Base-by-base conservation (phyloP, 2,888 invertebrate species). In the Nycteola revayana region DNA sequence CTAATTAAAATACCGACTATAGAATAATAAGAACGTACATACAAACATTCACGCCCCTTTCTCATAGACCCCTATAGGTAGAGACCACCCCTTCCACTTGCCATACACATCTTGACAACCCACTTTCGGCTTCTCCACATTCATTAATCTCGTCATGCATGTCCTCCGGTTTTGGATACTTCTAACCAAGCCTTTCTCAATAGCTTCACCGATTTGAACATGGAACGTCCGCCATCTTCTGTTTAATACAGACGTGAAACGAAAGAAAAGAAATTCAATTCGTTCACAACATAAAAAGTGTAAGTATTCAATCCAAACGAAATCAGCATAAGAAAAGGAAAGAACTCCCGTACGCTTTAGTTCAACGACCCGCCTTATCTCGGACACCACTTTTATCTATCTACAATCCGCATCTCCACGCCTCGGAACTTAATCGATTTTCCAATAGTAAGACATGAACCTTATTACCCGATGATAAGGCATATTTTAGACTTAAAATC, bases 341-440 rank as follows among this genome's bases (percentile, higher is more conserved):
- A 58, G 51, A 61, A 62, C 47, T 60, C 57, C 65, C 51, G 55
- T 34, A 63, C 58, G 56, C 48, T 42, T 29, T 45, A 46, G 83
- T 74, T 81, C 83, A 80, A 72, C 55, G 77, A 72, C 69, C 79
- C 66, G 48, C 48, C 71, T 82, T 85, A 86, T 85, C 86, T 76
- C 66, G 71, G 68, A 71, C 75, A 67, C 65, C 57, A 72, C 65
- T 72, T 76, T 74, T 76, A 74, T 74, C 75, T 77, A 73, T 73
- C 76, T 64, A 65, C 75, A 64, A 74, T 75, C 75, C 74, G 63
- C 70, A 75, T 76, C 73, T 74, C 60, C 47, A 64, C 66, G 61
- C 54, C 36, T 48, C 33, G 47, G 49, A 57, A 59, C 65, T 60
- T 67, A 68, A 75, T 76, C 71, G 73, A 75, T 74, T 64, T 53